Conservation (phyloP, 2,797 vertebrate species). For the Typhlichthys subterraneus region DNA sequence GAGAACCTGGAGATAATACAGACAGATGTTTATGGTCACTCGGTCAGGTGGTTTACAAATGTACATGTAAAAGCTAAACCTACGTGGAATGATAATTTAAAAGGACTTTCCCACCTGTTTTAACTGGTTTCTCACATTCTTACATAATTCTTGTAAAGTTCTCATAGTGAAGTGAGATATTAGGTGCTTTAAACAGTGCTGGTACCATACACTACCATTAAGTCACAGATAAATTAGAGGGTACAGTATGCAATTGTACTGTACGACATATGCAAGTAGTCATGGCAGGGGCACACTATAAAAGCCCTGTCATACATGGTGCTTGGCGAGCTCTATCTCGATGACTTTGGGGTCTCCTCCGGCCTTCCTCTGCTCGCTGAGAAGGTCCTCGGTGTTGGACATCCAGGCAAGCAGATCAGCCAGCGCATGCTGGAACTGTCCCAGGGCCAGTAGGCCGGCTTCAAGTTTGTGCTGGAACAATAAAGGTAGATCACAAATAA, state of each 20-base stretch:
- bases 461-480: constrained; percentile 93
- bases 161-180: no score
- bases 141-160: no score
- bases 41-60: neutral
- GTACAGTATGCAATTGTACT: no score
- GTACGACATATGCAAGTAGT: no score
- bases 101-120: neutral
- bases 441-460: constrained; percentile 92
- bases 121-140: no score
- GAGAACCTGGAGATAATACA: constrained; percentile 81
- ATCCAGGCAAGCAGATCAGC: constrained; percentile 95
- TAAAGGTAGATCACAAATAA: neutral
- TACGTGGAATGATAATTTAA: no score
- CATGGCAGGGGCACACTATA: neutral
- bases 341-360: constrained; percentile 96
- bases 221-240: no score
- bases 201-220: no score
- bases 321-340: constrained; percentile 97
- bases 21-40: neutral
- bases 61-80: neutral
- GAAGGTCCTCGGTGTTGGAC: constrained; percentile 92
- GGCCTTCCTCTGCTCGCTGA: constrained; percentile 90
- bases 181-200: no score
- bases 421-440: constrained; percentile 97
- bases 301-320: constrained; percentile 84